Evolutionary conservation across 2,797 vertebrate species (phyloP).

Genomic region (Mustela erminea): DNA sequence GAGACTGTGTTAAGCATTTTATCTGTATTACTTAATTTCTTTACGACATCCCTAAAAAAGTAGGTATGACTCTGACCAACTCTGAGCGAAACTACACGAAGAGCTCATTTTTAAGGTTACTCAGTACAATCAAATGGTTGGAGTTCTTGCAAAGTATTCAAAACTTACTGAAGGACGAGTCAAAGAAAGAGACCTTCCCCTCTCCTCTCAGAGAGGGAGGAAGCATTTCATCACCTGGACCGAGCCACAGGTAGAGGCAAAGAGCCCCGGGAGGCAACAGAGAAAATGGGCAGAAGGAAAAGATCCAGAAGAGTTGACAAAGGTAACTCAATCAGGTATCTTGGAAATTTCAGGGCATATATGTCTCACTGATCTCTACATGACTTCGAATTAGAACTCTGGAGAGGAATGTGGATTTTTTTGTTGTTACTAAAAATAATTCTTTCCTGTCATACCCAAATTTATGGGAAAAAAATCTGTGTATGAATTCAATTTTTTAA

Average conservation of each 20-base stretch:
- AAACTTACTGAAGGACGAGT: neutral
- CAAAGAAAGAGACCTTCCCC: neutral
- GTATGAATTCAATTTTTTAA: slow-evolving; percentile 15
- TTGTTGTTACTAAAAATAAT: slow-evolving; percentile 56
- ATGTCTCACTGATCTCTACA: neutral
- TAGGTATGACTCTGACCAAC: neutral
- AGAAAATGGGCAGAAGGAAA: neutral
- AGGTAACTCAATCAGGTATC: neutral
- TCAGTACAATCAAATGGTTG: neutral
- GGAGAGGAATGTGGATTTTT: slow-evolving; percentile 14
- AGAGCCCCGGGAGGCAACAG: neutral
- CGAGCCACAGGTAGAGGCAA: neutral
- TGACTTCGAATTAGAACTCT: slow-evolving; percentile 45
- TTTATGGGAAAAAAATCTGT: neutral
- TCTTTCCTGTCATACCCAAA: slow-evolving; percentile 50
- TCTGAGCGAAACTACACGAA: neutral
- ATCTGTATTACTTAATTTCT: neutral
- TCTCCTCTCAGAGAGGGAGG: neutral
- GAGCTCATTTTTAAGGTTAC: neutral
- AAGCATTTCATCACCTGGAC: neutral
- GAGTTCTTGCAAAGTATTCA: neutral
- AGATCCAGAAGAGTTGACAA: neutral
- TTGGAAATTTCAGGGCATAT: neutral
- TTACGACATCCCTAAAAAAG: neutral
- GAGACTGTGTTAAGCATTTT: neutral